Base-by-base conservation (phyloP, 2,797 vertebrate species). In the Lophius americanus region DNA sequence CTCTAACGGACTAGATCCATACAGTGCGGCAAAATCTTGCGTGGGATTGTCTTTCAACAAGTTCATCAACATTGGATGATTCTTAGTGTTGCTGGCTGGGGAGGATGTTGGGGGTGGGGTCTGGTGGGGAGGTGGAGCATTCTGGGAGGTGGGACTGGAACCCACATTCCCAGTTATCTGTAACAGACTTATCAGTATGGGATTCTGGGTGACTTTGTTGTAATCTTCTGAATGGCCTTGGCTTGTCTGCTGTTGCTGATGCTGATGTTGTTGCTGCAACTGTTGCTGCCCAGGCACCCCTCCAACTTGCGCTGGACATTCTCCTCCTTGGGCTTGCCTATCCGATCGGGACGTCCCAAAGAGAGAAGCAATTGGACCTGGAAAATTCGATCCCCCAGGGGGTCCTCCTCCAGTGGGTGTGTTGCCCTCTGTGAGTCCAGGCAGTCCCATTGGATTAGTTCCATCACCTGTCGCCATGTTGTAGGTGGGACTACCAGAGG, bases 11-110 rank as follows among this genome's bases (percentile, higher is more conserved):
- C 96, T 97, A 75, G 95, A 97, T 71, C 95, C 93, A 59, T 98
- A 99, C 10, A 98, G 86, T 4, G 95, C 82, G 14, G 97, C 96
- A 84, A 99, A 98, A 91, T 99, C 98, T 86, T 98, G 97, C 65
- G 97, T 93, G 64, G 98, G 96, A 89, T 98, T 99, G 91, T 99
- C 98, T 86, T 99, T 99, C 76, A 99, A 93, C 75, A 99, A 91
- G 88, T 99, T 99, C 98, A 99, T 99, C 84, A 99, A 89, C 98
- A 99, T 99, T 78, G 98, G 97, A 88, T 99, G 98, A 88, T 98
- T 99, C 92, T 99, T 99, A 85, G 98, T 99, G 93, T 98, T 99
- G 93, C 97, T 96, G 73, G 98, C 97, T 67, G 98, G 97, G 50
- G 98, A 99, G 52, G 98, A 98, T 68, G 97, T 97, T 52, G 96